Evolutionary conservation across 2,797 vertebrate species (phyloP), one percentile per base, ranked within the genome.

Genomic region (Channa striata): DNA sequence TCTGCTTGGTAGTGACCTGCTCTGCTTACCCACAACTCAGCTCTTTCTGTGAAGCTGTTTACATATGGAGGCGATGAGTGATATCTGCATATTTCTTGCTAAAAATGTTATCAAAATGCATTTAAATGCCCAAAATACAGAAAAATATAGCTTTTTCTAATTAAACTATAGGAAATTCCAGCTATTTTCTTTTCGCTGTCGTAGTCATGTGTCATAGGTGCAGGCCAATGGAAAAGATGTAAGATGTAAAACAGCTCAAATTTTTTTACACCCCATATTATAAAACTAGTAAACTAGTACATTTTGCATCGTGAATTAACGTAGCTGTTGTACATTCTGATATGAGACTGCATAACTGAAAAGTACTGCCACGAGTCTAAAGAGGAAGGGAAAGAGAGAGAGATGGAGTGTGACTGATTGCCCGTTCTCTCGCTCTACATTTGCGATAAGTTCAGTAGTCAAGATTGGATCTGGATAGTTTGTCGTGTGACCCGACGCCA

Each of bases 401-500:
- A 78, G 64, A 77, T 69, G 46, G 76, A 87, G 61, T 73, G 77
- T 84, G 72, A 84, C 68, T 59, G 76, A 90, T 87, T 80, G 81
- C 66, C 61, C 33, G 3, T 50, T 76, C 67, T 42, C 74, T 59
- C 1, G 53, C 65, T 71, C 69, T 86, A 58, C 76, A 69, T 88
- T 85, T 85, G 72, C 8, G 21, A 83, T 66, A 66, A 82, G 91
- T 92, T 93, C 87, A 90, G 83, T 81, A 93, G 92, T 92, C 87
- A 90, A 81, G 82, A 85, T 89, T 19, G 62, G 84, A 89, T 90
- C 86, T 82, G 82, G 74, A 64, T 70, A 81, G 84, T 90, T 90
- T 87, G 87, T 90, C 90, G 88, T 65, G 66, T 66, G 87, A 65
- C 88, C 87, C 37, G 82, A 91, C 85, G 83, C 89, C 87, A 84